Conservation (phyloP, 30 jellyfish, hydroid and myxozoan species). For the Aurelia aurita region DNA sequence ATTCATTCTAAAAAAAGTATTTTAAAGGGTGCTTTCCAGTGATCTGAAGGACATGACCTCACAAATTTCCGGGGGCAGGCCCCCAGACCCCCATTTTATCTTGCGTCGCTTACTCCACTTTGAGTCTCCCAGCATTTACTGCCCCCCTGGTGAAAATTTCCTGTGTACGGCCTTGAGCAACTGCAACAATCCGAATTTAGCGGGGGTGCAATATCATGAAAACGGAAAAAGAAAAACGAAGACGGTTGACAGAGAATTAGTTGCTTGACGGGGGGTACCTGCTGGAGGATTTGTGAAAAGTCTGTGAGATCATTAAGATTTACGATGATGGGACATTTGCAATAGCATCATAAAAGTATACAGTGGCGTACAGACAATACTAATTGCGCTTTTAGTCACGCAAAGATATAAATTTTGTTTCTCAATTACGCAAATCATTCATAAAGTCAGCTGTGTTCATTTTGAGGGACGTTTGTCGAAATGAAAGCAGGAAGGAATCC, state of each 20-base stretch:
- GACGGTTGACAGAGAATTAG: neutral
- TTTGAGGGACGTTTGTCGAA: neutral
- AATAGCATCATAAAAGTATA: constrained; percentile 12
- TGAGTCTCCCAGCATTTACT: no score
- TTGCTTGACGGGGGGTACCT: constrained; percentile 5
- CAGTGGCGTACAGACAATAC: constrained; percentile 40
- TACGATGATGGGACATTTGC: constrained; percentile 2
- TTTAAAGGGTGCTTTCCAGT: no score
- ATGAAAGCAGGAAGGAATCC: neutral
- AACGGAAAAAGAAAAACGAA: neutral
- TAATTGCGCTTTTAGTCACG: constrained; percentile 28
- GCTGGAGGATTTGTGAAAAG: neutral
- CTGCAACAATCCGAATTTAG: neutral
- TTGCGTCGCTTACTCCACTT: no score
- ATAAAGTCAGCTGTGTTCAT: neutral
- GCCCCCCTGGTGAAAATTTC: no score
- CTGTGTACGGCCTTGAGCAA: no score
- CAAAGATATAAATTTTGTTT: neutral
- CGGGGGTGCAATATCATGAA: constrained; percentile 1
- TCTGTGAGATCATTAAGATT: neutral
- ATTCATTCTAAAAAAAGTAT: no score
- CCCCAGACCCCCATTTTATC: no score
- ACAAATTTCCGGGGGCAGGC: no score
- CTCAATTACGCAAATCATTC: neutral
- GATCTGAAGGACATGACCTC: no score